phyloP scores from a whole-genome alignment of 2,888 invertebrate species.

The Drosophila seclusa region DNA sequence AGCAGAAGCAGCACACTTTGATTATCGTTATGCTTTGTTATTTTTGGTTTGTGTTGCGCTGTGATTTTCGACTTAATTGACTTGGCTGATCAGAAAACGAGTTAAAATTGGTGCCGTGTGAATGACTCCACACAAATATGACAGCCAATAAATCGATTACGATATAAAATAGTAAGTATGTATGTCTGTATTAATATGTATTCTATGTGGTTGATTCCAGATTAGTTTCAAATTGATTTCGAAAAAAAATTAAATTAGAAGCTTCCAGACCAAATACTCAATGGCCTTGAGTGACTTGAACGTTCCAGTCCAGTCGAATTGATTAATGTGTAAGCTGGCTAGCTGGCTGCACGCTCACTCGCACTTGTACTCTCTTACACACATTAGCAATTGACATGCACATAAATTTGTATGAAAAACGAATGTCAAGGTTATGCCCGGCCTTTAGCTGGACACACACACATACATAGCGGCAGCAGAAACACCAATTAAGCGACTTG shows the following conservation, averaged over 20 bases:
- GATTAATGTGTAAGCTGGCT: constrained; percentile 32
- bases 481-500: constrained; percentile 16
- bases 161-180: constrained; percentile 4
- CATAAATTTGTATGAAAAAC: constrained; percentile 57
- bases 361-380: not conserved
- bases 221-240: constrained; percentile 40
- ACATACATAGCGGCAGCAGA: constrained; percentile 5
- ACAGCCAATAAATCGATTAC: constrained; percentile 13
- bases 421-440: constrained; percentile 68
- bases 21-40: constrained; percentile 13
- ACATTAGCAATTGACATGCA: constrained; percentile 47
- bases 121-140: constrained; percentile 51
- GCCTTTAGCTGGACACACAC: constrained; percentile 22
- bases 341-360: constrained; percentile 28
- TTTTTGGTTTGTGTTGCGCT: constrained; percentile 10
- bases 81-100: constrained; percentile 11
- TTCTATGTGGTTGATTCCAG: not conserved
- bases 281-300: constrained; percentile 19
- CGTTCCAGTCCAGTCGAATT: constrained; percentile 41
- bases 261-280: constrained; percentile 42
- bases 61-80: constrained; percentile 29
- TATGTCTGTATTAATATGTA: not conserved
- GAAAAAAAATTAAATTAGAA: constrained; percentile 47
- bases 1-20: constrained; percentile 8
- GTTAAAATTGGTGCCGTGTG: constrained; percentile 28